Conservation (phyloP, 2,888 invertebrate genomes). For the Dasysyrphus albostriatus region DNA sequence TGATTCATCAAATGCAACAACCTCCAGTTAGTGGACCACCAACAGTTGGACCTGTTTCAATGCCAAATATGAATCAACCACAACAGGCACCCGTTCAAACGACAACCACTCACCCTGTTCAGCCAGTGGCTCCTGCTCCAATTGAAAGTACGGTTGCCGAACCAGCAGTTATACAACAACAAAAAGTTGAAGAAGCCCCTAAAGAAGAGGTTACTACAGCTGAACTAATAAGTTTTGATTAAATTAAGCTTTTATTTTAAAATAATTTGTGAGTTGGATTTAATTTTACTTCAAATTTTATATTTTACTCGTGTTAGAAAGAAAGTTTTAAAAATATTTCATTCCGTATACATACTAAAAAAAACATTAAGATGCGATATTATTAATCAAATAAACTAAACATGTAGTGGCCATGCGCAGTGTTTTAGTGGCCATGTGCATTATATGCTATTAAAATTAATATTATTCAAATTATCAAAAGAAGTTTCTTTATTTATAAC, state of each 20-base stretch:
- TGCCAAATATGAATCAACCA: slow-evolving; percentile 58
- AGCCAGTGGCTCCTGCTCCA: slow-evolving; percentile 69
- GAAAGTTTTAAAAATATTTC: slow-evolving; percentile 54
- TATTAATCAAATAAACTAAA: slow-evolving; percentile 63
- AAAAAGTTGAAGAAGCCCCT: slow-evolving; percentile 81
- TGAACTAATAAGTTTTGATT: slow-evolving; percentile 93
- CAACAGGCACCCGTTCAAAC: slow-evolving; percentile 70
- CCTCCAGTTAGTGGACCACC: slow-evolving; percentile 53
- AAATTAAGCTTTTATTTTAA: slow-evolving; percentile 79
- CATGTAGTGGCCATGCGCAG: neutral
- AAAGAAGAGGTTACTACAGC: slow-evolving; percentile 87
- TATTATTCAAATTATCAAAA: slow-evolving; percentile 10
- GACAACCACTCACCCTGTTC: slow-evolving; percentile 71
- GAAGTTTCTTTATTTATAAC: too few species aligned
- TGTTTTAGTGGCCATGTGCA: too few species aligned
- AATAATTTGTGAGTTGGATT: neutral
- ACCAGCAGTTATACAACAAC: slow-evolving; percentile 80
- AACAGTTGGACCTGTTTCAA: slow-evolving; percentile 38
- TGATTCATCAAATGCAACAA: slow-evolving; percentile 65
- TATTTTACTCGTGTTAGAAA: slow-evolving; percentile 46
- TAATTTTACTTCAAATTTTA: slow-evolving; percentile 23
- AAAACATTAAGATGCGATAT: slow-evolving; percentile 37
- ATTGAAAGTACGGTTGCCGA: slow-evolving; percentile 70
- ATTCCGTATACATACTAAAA: slow-evolving; percentile 53
- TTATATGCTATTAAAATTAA: slow-evolving; percentile 2